A percentile compares a stretch with the other conserved stretches of the same genome.
These are phyloP conservation scores for Cerastis rubricosa DNA, from an alignment of 2,888 invertebrate genomes.

Conservation along the genomic window DNA sequence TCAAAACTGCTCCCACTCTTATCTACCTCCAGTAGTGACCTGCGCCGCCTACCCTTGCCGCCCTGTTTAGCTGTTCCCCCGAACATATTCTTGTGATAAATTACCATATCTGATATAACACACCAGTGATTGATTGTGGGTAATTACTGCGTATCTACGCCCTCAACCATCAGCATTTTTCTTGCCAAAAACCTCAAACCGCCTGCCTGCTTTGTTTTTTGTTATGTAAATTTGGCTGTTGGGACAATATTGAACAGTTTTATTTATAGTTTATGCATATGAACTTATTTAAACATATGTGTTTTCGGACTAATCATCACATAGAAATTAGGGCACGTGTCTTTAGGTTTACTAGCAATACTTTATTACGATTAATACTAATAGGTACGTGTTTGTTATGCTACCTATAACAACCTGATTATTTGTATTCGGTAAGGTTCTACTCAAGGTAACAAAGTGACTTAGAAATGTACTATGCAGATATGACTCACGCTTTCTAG, in stretches of 20 bases:
- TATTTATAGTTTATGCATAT: conserved; percentile 28
- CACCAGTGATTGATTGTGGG: conserved; percentile 41
- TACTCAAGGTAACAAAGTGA: background rate
- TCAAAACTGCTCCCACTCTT: conserved; percentile 77
- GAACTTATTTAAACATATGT: conserved; percentile 2
- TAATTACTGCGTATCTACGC: conserved; percentile 46
- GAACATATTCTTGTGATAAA: conserved; percentile 18
- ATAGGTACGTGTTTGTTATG: background rate
- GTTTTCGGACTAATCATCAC: background rate
- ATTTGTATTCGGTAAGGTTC: background rate
- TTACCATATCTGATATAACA: conserved; percentile 24
- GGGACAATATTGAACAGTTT: conserved; percentile 45
- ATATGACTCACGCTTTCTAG: conserved; percentile 1
- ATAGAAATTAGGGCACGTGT: conserved; percentile 20
- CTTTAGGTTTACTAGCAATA: background rate
- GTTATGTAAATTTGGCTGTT: conserved; percentile 60
- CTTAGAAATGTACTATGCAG: conserved; percentile 7
- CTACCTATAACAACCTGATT: background rate
- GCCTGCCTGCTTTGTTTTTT: conserved; percentile 73
- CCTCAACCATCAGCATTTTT: conserved; percentile 59
- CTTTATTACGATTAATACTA: background rate
- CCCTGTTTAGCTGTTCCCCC: conserved; percentile 11
- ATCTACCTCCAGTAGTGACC: conserved; percentile 44
- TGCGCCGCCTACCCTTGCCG: conserved; percentile 24
- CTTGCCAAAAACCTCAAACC: conserved; percentile 69